Conservation (phyloP, 2,797 vertebrate genomes). For the Poecilia picta region DNA sequence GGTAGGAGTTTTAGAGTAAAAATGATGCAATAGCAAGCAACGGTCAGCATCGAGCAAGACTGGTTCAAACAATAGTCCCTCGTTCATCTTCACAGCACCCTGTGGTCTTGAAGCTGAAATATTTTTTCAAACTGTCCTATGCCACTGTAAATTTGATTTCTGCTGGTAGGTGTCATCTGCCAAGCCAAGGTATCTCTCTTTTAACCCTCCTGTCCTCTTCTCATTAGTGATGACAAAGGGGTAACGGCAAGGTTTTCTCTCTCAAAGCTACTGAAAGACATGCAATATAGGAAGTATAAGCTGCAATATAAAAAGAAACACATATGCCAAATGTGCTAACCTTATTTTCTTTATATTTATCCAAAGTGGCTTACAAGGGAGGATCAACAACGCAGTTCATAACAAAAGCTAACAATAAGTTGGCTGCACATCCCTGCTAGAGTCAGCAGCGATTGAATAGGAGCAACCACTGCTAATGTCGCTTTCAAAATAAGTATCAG, state of each 20-base stretch:
- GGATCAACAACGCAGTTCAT: background rate
- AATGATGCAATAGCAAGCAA: slow-evolving; percentile 30
- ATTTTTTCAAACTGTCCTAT: background rate
- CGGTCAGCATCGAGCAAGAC: background rate
- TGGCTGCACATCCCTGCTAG: no score
- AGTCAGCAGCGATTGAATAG: background rate
- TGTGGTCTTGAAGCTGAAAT: background rate
- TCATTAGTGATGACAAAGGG: background rate
- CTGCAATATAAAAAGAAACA: background rate
- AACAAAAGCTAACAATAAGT: background rate
- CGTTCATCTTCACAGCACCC: background rate
- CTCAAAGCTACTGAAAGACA: background rate
- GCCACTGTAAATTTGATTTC: background rate
- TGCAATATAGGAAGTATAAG: background rate
- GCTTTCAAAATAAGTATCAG: background rate
- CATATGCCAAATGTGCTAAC: background rate
- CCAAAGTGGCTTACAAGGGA: background rate
- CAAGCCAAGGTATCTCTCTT: background rate
- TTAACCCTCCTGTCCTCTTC: background rate
- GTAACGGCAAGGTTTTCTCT: background rate
- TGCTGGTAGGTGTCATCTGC: background rate
- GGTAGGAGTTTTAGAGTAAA: slow-evolving; percentile 13
- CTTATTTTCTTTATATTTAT: background rate
- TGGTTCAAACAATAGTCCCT: background rate
- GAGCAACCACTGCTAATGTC: background rate